Conservation (phyloP, 1,140 invertebrate species). For the Anoplophora glabripennis region DNA sequence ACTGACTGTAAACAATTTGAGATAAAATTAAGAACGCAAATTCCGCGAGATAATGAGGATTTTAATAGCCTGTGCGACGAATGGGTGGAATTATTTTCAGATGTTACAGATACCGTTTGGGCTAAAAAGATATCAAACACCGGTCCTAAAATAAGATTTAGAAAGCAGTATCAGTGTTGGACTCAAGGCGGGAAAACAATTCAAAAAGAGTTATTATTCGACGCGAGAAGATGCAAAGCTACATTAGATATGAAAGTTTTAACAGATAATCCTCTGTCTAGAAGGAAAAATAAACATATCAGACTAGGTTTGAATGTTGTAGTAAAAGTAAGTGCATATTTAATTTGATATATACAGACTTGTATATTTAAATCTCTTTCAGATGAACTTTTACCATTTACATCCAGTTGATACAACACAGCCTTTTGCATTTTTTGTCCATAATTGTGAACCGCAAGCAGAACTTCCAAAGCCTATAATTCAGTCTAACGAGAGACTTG, state of each 20-base stretch:
- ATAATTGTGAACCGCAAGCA: constrained; percentile 40
- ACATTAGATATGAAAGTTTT: constrained; percentile 48
- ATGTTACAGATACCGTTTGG: constrained; percentile 45
- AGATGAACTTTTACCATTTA: constrained; percentile 46
- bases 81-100: constrained; percentile 47
- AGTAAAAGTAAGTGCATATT: constrained; percentile 39
- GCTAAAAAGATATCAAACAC: constrained; percentile 49
- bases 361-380: constrained; percentile 21
- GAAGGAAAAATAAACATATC: constrained; percentile 43
- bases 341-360: not conserved
- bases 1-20: constrained; percentile 43
- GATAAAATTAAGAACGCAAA: constrained; percentile 45
- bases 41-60: constrained; percentile 40
- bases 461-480: constrained; percentile 33
- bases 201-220: constrained; percentile 45
- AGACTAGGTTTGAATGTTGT: constrained; percentile 44
- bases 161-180: constrained; percentile 49
- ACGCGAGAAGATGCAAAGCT: constrained; percentile 42
- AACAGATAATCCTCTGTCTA: constrained; percentile 39
- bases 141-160: constrained; percentile 46
- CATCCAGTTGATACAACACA: constrained; percentile 37
- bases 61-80: constrained; percentile 45
- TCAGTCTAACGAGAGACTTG: constrained; percentile 34
- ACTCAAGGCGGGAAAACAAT: constrained; percentile 37
- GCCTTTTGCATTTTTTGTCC: constrained; percentile 42